These are phyloP conservation scores for Centropristis striata DNA, from an alignment of 2,113 vertebrate genomes.

Conservation along the genomic window DNA sequence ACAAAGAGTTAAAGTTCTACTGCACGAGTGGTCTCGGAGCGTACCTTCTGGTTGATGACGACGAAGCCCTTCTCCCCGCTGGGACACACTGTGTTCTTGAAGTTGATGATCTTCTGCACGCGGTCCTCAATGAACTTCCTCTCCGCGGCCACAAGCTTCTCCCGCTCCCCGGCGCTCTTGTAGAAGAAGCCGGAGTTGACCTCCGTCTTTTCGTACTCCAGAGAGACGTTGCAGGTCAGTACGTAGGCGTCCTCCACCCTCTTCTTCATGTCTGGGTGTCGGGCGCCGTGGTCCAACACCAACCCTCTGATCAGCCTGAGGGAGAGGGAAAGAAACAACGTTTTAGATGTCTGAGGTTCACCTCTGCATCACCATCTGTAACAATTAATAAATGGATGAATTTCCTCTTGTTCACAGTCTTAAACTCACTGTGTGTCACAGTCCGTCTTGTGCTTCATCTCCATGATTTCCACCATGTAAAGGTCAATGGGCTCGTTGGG, in stretches of 20 bases:
- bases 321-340: not conserved
- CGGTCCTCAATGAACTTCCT: slow-evolving; percentile 97
- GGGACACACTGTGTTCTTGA: slow-evolving; percentile 92
- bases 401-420: fast-evolving
- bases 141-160: slow-evolving; percentile 95
- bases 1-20: not conserved
- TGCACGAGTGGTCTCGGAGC: not conserved
- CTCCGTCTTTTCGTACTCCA: slow-evolving; percentile 99
- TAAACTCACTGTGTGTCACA: slow-evolving; percentile 94
- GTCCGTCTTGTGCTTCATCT: slow-evolving; percentile 98
- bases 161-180: slow-evolving; percentile 95
- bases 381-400: not conserved
- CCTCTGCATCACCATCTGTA: no score
- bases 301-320: slow-evolving; percentile 90
- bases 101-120: slow-evolving; percentile 93
- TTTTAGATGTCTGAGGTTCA: not conserved
- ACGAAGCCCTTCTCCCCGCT: slow-evolving; percentile 94
- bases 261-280: slow-evolving; percentile 99
- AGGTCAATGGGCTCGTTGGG: slow-evolving; percentile 93
- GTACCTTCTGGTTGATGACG: slow-evolving; percentile 98
- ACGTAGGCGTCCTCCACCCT: slow-evolving; percentile 94
- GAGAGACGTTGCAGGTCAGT: slow-evolving; percentile 95
- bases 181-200: slow-evolving; percentile 99
- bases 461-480: slow-evolving; percentile 99
- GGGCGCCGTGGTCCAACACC: slow-evolving; percentile 96